Base-by-base conservation (phyloP, 2,797 vertebrate species). In the Microctenopoma stevenorrisi region DNA sequence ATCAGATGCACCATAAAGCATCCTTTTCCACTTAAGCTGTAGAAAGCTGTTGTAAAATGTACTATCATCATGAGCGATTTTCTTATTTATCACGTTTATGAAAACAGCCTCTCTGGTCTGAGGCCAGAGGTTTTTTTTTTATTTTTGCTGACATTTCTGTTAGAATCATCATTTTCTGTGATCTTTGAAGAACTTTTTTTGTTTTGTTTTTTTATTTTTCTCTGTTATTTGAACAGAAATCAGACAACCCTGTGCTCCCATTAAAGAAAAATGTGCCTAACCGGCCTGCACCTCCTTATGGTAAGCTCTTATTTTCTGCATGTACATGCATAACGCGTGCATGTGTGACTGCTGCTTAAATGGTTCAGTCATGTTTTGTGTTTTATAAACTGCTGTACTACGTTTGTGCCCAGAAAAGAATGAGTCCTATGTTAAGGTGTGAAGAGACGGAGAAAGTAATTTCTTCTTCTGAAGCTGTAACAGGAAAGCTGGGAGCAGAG, bases 201-300 rank as follows among this genome's bases (percentile, higher is more conserved):
- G 35, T 10, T 42, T 64, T 30, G 25, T 25, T 64, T 46, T 57
- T 57, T 52, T n/a, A 72, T 11, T 74, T 61, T 37, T 57, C 42
- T 33, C 58, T 58, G 68, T 26, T 79, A 66, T 79, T 54, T 88
- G 92, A 94, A 89, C 93, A 94, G 92, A 96, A 96, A 85, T 91
- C 94, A 11, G 95, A 97, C 78, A 96, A 94, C 57, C 95, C 96
- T 4, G 94, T 93, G 0, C 93, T 95, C 30, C 95, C 96, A 53
- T 95, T 96, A 51, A 98, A 98, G 94, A 97, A 97, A 86, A 95
- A 92, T 64, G 85, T 95, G 51, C 97, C 97, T 56, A 95, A 95
- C 47, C 93, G 97, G 72, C 97, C 97, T 77, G 96, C 96, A 58
- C 96, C 96, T 82, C 96, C 97, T 68, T 96, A 97, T 74, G 96